These are phyloP conservation scores for Karalla daura DNA, from an alignment of 2,797 vertebrate genomes.

Conservation along the genomic window DNA sequence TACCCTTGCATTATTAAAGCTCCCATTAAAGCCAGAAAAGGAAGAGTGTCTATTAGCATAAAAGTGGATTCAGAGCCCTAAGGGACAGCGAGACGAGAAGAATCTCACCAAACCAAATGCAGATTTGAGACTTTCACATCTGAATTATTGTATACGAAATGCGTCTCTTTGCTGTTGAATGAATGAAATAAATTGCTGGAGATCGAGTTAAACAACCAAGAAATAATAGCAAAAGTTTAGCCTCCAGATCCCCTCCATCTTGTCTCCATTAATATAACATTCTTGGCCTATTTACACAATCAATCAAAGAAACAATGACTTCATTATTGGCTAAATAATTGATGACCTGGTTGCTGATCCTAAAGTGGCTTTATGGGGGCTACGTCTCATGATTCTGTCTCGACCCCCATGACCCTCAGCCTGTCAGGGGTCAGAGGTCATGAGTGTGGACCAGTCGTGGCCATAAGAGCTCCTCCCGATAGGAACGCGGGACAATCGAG, in stretches of 20 bases:
- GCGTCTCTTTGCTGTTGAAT: slow-evolving; percentile 35
- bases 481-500: not conserved
- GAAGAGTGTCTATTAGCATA: slow-evolving; percentile 63
- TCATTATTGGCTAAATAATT: not conserved
- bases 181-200: too few species aligned
- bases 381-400: not conserved
- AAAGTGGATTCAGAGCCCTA: slow-evolving; percentile 57
- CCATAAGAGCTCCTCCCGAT: slow-evolving; percentile 16
- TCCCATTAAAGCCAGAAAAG: slow-evolving; percentile 60
- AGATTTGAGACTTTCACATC: slow-evolving; percentile 42
- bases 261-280: not conserved
- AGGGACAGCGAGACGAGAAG: slow-evolving; percentile 35
- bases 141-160: slow-evolving; percentile 16
- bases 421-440: slow-evolving; percentile 33
- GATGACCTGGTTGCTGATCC: not conserved
- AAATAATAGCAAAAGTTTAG: too few species aligned
- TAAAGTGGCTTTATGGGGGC: not conserved
- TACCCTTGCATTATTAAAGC: slow-evolving; percentile 72
- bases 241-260: too few species aligned
- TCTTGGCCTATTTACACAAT: not conserved
- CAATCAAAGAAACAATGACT: not conserved
- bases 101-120: slow-evolving; percentile 59
- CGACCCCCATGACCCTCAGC: slow-evolving; percentile 9
- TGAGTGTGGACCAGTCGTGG: not conserved
- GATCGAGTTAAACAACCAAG: too few species aligned